These are phyloP conservation scores for Sparidentex hasta DNA, from an alignment of 2,797 vertebrate species.

Conservation along the genomic window DNA sequence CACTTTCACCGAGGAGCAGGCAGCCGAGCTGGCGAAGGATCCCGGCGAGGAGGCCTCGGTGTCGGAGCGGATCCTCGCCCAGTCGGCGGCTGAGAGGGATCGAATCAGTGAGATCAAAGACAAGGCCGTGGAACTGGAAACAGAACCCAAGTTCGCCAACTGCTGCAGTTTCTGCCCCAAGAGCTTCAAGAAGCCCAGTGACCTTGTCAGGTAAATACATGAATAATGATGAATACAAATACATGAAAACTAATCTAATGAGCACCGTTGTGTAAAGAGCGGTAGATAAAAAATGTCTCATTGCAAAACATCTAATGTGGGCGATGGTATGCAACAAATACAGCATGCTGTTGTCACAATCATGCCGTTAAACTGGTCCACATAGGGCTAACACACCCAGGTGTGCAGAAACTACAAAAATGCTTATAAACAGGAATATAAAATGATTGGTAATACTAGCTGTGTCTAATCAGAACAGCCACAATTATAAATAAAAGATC, in stretches of 20 bases:
- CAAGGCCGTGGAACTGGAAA: slow-evolving; percentile 92
- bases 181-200: slow-evolving; percentile 99
- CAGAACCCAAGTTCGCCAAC: slow-evolving; percentile 96
- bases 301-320: too few relatives aligned
- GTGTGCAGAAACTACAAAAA: too few relatives aligned
- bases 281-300: too few relatives aligned
- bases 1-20: slow-evolving; percentile 97
- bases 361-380: too few relatives aligned
- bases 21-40: slow-evolving; percentile 94
- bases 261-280: too few relatives aligned
- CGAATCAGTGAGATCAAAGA: slow-evolving; percentile 98
- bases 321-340: too few relatives aligned
- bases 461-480: background rate
- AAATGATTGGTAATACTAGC: too few relatives aligned
- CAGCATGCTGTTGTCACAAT: too few relatives aligned
- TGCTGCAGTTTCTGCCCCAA: slow-evolving; percentile 96
- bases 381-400: too few relatives aligned
- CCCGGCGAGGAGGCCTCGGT: slow-evolving; percentile 93
- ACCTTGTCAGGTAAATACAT: slow-evolving; percentile 95
- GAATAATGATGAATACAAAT: too few relatives aligned
- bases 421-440: too few relatives aligned
- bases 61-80: slow-evolving; percentile 96
- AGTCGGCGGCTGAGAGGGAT: slow-evolving; percentile 97
- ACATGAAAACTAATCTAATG: too few relatives aligned
- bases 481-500: background rate